A percentile compares a stretch with the other conserved stretches of the same genome.
phyloP scores from a whole-genome alignment of 2,888 invertebrate species.

The Anodontia alba region DNA sequence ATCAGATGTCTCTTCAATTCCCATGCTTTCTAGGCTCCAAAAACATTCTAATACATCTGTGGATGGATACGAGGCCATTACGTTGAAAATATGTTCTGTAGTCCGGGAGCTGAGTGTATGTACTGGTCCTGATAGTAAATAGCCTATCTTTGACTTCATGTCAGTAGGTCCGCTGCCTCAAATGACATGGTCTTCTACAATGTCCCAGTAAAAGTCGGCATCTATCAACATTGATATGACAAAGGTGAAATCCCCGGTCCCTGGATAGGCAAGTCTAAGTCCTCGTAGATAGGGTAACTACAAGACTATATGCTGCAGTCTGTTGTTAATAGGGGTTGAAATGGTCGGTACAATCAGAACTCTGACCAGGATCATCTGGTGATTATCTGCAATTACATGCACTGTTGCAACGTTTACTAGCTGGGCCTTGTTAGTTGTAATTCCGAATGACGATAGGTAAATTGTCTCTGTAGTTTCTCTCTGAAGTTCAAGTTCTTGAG shows the following conservation, averaged over 20 bases:
- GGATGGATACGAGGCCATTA: background rate
- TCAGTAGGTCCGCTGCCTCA: background rate
- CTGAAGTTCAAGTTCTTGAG: constrained; percentile 9
- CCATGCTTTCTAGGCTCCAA: background rate
- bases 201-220: constrained; percentile 18
- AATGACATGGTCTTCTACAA: too few relatives aligned
- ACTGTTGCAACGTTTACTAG: constrained; percentile 16
- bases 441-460: constrained; percentile 24
- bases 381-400: constrained; percentile 10
- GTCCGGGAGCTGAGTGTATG: background rate
- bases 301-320: background rate
- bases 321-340: background rate
- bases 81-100: background rate
- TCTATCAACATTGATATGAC: constrained; percentile 15
- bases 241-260: background rate
- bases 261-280: constrained; percentile 9
- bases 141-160: constrained; percentile 13
- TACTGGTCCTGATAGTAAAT: constrained; percentile 7
- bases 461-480: constrained; percentile 5
- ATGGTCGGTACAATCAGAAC: constrained; percentile 24
- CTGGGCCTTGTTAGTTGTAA: background rate
- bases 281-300: constrained; percentile 15
- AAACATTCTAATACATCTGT: background rate
- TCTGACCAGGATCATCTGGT: constrained; percentile 14
- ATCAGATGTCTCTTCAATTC: background rate